Evolutionary conservation across 2,113 vertebrate genomes (phyloP).

Genomic region (Nannospalax galili): DNA sequence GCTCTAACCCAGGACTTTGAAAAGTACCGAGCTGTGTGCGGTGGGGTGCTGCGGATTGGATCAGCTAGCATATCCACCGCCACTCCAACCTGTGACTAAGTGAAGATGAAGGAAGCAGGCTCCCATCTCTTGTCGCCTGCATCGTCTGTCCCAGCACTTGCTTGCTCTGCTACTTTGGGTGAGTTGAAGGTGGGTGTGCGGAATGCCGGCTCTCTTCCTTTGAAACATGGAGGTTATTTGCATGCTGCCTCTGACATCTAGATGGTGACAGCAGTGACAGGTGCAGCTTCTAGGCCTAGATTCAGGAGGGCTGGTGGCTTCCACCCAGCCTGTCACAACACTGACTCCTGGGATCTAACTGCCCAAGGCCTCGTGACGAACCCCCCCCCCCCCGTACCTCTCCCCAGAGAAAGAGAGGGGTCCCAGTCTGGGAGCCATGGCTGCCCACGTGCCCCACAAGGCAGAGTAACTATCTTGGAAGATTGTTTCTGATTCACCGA

Average conservation of each 20-base stretch:
- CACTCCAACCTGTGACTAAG: not conserved
- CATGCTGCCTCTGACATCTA: not conserved
- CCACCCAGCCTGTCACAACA: not conserved
- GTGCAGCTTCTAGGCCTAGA: not conserved
- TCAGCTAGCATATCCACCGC: not conserved
- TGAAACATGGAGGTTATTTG: not conserved
- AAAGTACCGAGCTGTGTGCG: not conserved
- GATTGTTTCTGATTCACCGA: too few species aligned
- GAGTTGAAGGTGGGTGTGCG: not conserved
- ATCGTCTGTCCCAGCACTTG: too few species aligned
- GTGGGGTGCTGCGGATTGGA: not conserved
- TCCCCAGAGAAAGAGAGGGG: not conserved
- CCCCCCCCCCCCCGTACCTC: accelerated
- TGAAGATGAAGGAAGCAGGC: not conserved
- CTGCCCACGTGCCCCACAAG: not conserved
- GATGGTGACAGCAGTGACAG: too few species aligned
- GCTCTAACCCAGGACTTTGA: not conserved
- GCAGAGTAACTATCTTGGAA: not conserved
- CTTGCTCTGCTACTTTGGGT: not conserved
- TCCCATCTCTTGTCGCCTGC: not conserved
- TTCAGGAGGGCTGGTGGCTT: not conserved
- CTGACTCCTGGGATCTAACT: not conserved
- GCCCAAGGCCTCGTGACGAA: accelerated
- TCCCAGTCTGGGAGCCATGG: not conserved
- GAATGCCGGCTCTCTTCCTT: not conserved